phyloP scores from a whole-genome alignment of 2,113 vertebrate species.

The Halcyon malimbica region DNA sequence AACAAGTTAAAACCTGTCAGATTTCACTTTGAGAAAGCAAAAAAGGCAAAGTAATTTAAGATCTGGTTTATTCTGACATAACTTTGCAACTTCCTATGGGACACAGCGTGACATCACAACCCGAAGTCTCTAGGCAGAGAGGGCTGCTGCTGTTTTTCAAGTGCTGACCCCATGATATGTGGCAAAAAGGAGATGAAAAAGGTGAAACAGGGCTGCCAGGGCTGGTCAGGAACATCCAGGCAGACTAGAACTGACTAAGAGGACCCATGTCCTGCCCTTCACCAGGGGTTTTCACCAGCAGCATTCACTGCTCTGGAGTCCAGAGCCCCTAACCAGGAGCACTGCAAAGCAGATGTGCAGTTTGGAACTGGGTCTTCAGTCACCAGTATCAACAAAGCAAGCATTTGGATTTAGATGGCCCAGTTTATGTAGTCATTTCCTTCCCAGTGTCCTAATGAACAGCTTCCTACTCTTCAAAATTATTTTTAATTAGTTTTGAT shows the following conservation, averaged over 20 bases:
- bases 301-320: neutral
- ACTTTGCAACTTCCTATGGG: neutral
- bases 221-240: neutral
- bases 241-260: neutral
- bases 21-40: neutral
- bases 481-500: neutral
- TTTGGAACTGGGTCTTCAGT: neutral
- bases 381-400: neutral
- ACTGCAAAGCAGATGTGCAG: neutral
- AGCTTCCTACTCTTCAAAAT: neutral
- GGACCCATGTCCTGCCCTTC: neutral
- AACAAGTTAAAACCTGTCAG: constrained; percentile 13
- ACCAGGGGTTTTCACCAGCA: neutral
- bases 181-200: neutral
- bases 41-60: neutral
- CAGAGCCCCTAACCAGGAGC: neutral
- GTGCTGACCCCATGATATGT: neutral
- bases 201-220: neutral
- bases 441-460: neutral
- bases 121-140: neutral
- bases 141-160: neutral
- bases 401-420: neutral
- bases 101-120: neutral
- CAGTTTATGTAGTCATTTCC: neutral
- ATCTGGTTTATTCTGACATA: neutral